Base-by-base conservation (phyloP, 2,797 vertebrate genomes). In the Coilia nasus region DNA sequence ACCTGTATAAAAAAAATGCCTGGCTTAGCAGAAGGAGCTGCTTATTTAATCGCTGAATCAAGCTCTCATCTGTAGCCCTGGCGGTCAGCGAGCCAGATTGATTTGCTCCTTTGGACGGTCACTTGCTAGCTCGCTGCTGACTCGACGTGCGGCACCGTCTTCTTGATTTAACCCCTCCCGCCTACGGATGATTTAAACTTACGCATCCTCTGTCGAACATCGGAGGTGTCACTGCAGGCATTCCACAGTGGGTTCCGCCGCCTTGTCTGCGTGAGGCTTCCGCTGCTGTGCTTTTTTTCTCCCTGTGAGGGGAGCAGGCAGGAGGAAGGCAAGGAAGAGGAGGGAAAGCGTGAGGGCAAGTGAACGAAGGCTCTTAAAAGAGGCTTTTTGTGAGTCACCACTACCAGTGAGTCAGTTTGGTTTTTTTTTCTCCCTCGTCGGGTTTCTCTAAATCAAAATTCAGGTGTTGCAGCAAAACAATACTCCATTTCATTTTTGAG, bases 31-130 rank as follows among this genome's bases (percentile, higher is more conserved):
- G 83, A 90, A 87, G 81, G 47, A 80, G 71, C 81, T 83, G 82
- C 57, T 81, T 64, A 83, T 60, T 44, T 87, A 86, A 86, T 91
- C 87, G 86, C 47, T 81, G 75, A 82, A 81, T 85, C 64, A 87
- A 88, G 41, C 57, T 67, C 50, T 82, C 14, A 9, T 6, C 54
- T 81, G 44, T 64, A 1, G 56, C 81, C 41, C 47, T 62, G 56
- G 47, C 46, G 82, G 57, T 23, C 25, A 56, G 57, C 15, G 14
- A 56, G 82, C 14, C 28, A 57, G 86, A 88, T 85, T 85, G 31
- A 86, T 84, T 59, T 31, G n/a, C 87, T 62, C 41, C 28, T 31
- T 84, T 4, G 15, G 87, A 81, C 47, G 47, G 56, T 54, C 50
- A 54, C 14, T 14, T 7, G 50, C 50, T 54, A 1, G 50, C 14